Percentiles rank a stretch among this genome's conserved stretches.
These are phyloP conservation scores for Forbesichthys papilliferus DNA, from an alignment of 2,113 vertebrate species.

Conservation along the genomic window DNA sequence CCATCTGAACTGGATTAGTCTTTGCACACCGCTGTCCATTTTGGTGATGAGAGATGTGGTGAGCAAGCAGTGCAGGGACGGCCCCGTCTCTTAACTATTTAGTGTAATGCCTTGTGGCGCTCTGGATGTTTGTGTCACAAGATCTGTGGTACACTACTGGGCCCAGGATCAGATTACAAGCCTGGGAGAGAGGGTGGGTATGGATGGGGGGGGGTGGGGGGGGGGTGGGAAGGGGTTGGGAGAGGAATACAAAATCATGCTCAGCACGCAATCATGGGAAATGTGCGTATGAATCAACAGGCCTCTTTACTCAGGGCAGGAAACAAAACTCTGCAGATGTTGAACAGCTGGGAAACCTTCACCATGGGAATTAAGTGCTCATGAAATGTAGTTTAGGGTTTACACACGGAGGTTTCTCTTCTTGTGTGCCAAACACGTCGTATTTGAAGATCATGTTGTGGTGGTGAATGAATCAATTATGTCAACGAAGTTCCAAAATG, in stretches of 20 bases:
- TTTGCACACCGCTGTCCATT: conserved; percentile 59
- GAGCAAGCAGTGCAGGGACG: not conserved
- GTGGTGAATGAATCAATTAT: no score
- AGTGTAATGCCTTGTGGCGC: conserved; percentile 48
- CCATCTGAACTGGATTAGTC: conserved; percentile 72
- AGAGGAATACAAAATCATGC: conserved; percentile 45
- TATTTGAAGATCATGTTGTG: not conserved
- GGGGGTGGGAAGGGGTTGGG: conserved; percentile 19
- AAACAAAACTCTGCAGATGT: conserved; percentile 72
- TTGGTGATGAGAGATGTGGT: conserved; percentile 45
- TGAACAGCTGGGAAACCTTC: conserved; percentile 69
- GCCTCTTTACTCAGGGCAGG: conserved; percentile 58
- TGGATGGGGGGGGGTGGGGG: conserved; percentile 13
- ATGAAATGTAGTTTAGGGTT: conserved; percentile 34
- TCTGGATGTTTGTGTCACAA: conserved; percentile 40
- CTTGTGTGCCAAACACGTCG: not conserved
- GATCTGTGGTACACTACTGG: conserved; percentile 30
- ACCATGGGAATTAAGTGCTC: conserved; percentile 63
- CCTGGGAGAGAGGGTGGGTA: conserved; percentile 25
- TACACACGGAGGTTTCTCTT: conserved; percentile 25
- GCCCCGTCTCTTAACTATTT: conserved; percentile 49
- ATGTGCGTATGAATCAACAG: conserved; percentile 51
- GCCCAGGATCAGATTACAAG: conserved; percentile 60
- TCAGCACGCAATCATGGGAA: conserved; percentile 65
- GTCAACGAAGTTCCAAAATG: not conserved